A percentile compares a stretch with the other conserved stretches of the same genome.
Evolutionary conservation across 2,888 invertebrate species (phyloP).

Genomic region (Philereme transversata): DNA sequence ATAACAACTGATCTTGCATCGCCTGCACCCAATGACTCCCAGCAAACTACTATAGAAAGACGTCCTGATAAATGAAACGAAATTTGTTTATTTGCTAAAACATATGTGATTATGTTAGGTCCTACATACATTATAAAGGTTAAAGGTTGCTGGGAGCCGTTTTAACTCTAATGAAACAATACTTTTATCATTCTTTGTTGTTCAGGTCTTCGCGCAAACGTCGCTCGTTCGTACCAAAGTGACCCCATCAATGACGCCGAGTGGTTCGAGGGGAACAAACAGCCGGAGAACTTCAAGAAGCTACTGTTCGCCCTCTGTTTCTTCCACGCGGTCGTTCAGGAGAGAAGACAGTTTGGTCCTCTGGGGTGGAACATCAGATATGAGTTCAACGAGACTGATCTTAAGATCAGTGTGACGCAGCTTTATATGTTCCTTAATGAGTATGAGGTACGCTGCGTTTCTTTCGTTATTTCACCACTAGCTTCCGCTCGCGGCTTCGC

Average conservation of each 20-base stretch:
- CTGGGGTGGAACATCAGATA: conserved; percentile 98
- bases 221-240: conserved; percentile 91
- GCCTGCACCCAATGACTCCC: too few species aligned
- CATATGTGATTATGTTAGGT: too few species aligned
- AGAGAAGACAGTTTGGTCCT: conserved; percentile 95
- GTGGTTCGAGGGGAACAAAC: conserved; percentile 93
- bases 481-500: too few species aligned
- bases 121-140: too few species aligned
- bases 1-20: too few species aligned
- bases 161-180: too few species aligned
- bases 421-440: conserved; percentile 94
- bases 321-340: conserved; percentile 97
- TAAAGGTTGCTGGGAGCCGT: too few species aligned
- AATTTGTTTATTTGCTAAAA: too few species aligned
- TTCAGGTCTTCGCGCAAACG: conserved; percentile 89
- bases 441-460: conserved; percentile 19
- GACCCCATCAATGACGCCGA: conserved; percentile 95
- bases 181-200: background rate
- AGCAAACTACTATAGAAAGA: too few species aligned
- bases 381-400: conserved; percentile 97
- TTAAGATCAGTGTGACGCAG: conserved; percentile 94
- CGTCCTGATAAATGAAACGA: too few species aligned
- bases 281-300: conserved; percentile 90
- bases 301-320: conserved; percentile 95
- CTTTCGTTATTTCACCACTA: too few species aligned